Conservation (phyloP, 2,113 vertebrate genomes). For the Leptobrachium ailaonicum region DNA sequence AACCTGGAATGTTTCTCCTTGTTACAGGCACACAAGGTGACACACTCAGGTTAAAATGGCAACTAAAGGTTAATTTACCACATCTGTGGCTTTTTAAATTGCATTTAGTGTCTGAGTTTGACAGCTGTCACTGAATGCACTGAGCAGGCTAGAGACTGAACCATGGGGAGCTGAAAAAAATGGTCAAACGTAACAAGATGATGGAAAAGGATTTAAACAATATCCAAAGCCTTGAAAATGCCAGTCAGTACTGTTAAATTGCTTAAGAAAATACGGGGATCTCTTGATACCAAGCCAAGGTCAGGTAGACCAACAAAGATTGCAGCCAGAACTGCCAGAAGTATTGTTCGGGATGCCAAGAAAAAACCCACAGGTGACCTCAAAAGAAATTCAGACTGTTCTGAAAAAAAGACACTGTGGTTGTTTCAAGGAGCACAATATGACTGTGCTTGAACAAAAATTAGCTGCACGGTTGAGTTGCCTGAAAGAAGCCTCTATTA, state of each 20-base stretch:
- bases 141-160: slow-evolving; percentile 8
- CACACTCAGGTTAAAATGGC: no score
- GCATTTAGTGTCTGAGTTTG: slow-evolving; percentile 5
- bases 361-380: background rate
- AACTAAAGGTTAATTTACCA: background rate
- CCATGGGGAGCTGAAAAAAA: background rate
- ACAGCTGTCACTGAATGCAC: background rate
- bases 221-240: background rate
- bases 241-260: background rate
- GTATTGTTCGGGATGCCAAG: background rate
- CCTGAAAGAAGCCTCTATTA: no score
- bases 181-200: background rate
- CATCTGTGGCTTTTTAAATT: slow-evolving; percentile 10
- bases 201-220: background rate
- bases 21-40: background rate
- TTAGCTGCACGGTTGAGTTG: no score
- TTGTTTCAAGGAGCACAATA: background rate
- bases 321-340: background rate
- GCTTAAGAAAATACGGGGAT: background rate
- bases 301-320: background rate
- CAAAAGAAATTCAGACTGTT: background rate
- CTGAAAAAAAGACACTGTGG: background rate
- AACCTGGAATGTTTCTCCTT: no score
- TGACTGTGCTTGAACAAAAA: background rate
- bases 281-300: background rate